Evolutionary conservation across 2,888 invertebrate species (phyloP).

Genomic region (Lithodes maja): DNA sequence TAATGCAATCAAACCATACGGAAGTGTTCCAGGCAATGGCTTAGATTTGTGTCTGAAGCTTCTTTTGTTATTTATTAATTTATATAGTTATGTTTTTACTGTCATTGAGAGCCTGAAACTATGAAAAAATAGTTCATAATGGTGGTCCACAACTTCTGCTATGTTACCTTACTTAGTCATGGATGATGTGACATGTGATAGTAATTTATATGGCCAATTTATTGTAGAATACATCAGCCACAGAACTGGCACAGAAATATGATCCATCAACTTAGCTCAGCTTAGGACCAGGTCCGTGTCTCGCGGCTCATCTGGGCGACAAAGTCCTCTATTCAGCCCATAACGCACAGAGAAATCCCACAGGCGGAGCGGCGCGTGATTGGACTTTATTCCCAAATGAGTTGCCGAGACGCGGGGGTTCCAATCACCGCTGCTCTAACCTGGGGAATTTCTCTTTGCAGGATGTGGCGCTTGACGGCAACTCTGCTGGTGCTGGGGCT

Average conservation of each 20-base stretch:
- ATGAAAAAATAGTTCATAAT: too few relatives aligned
- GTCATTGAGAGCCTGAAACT: too few relatives aligned
- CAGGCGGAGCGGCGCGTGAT: conserved; percentile 65
- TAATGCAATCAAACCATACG: too few relatives aligned
- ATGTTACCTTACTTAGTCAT: too few relatives aligned
- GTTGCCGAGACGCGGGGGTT: conserved; percentile 62
- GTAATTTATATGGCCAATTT: too few relatives aligned
- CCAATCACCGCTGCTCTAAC: conserved; percentile 69
- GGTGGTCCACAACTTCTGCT: too few relatives aligned
- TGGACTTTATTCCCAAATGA: conserved; percentile 67
- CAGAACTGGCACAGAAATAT: background rate
- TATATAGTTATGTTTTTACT: too few relatives aligned
- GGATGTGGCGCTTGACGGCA: conserved; percentile 61
- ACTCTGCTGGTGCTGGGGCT: conserved; percentile 44
- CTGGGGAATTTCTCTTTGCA: conserved; percentile 67
- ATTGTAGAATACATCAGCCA: background rate
- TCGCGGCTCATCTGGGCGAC: conserved; percentile 67
- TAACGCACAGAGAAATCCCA: conserved; percentile 61
- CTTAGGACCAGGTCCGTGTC: conserved; percentile 42
- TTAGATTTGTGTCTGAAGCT: too few relatives aligned
- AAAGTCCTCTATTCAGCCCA: conserved; percentile 67
- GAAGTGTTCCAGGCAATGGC: too few relatives aligned
- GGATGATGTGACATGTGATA: too few relatives aligned
- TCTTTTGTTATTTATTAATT: too few relatives aligned
- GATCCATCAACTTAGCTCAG: background rate